These are phyloP conservation scores for Gadus macrocephalus DNA, from an alignment of 2,113 vertebrate species.

Conservation along the genomic window DNA sequence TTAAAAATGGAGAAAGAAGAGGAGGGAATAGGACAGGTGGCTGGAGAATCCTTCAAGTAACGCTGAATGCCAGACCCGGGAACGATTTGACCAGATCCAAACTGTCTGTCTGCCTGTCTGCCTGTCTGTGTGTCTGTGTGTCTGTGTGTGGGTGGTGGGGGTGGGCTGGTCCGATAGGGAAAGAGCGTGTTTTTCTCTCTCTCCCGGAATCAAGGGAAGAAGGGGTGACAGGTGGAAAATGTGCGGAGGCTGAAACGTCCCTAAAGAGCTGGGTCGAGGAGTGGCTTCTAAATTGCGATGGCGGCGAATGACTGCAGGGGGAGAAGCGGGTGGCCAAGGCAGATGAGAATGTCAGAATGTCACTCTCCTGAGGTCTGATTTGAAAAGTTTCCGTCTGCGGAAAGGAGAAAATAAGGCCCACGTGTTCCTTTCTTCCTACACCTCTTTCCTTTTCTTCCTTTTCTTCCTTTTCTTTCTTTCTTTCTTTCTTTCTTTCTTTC, in stretches of 20 bases:
- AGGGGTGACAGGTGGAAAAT: slow-evolving; percentile 64
- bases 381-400: slow-evolving; percentile 51
- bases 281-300: slow-evolving; percentile 60
- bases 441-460: background rate
- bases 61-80: slow-evolving; percentile 66
- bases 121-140: too few species aligned
- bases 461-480: too few species aligned
- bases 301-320: slow-evolving; percentile 56
- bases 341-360: slow-evolving; percentile 69
- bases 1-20: slow-evolving; percentile 68
- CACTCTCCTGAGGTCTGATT: slow-evolving; percentile 54
- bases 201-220: slow-evolving; percentile 38
- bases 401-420: slow-evolving; percentile 38
- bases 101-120: slow-evolving; percentile 20
- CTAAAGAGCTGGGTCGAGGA: slow-evolving; percentile 50
- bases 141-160: background rate
- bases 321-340: slow-evolving; percentile 38
- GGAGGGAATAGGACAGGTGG: slow-evolving; percentile 70
- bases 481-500: slow-evolving; percentile 1
- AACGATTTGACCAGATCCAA: slow-evolving; percentile 71
- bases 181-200: slow-evolving; percentile 45
- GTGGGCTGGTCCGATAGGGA: slow-evolving; percentile 39
- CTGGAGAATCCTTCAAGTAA: slow-evolving; percentile 77
- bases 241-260: slow-evolving; percentile 55
- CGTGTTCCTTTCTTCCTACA: background rate